These are phyloP conservation scores for Drosophila pseudotakahashii DNA, from an alignment of 2,888 invertebrate species.

Conservation along the genomic window DNA sequence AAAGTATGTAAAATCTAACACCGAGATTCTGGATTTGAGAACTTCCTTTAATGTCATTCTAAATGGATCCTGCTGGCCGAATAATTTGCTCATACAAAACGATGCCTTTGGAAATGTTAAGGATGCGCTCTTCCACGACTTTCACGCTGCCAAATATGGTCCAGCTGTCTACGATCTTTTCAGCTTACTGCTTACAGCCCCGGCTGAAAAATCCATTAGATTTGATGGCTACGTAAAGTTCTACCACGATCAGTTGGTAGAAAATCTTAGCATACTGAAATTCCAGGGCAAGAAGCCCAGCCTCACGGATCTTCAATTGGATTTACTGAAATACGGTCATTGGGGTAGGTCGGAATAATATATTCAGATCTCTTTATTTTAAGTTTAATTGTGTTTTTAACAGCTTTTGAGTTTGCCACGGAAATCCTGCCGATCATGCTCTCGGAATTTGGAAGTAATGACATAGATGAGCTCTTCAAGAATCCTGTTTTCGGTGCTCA, in stretches of 20 bases:
- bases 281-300: conserved; percentile 68
- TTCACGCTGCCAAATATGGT: conserved; percentile 63
- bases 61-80: conserved; percentile 75
- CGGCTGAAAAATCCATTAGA: conserved; percentile 63
- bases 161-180: conserved; percentile 74
- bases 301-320: conserved; percentile 73
- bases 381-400: not conserved
- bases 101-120: conserved; percentile 61
- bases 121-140: conserved; percentile 71
- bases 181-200: conserved; percentile 71
- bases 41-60: conserved; percentile 67
- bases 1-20: conserved; percentile 12
- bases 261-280: conserved; percentile 60
- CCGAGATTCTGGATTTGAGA: conserved; percentile 17
- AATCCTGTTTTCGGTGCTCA: conserved; percentile 40
- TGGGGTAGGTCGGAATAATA: conserved; percentile 60
- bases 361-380: not conserved
- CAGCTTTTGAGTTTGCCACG: conserved; percentile 51
- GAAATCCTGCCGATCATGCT: conserved; percentile 59
- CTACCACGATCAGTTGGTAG: conserved; percentile 69
- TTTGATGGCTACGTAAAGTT: conserved; percentile 75
- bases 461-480: conserved; percentile 54
- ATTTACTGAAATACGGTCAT: conserved; percentile 66
- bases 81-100: conserved; percentile 71
- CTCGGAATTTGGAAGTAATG: conserved; percentile 30